phyloP scores from a whole-genome alignment of 2,113 vertebrate genomes.

The Ochotona princeps region DNA sequence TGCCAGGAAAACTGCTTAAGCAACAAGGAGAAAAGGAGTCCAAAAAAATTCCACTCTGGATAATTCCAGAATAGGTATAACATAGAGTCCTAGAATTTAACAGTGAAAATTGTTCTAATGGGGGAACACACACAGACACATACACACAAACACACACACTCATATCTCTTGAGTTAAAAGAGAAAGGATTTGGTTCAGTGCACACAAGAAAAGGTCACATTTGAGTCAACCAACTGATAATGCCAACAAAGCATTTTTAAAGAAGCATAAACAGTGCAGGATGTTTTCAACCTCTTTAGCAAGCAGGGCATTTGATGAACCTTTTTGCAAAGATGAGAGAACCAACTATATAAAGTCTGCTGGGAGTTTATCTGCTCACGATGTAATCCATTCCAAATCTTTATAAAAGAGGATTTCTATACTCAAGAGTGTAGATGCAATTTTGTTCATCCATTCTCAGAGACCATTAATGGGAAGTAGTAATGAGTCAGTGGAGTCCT shows the following conservation, averaged over 20 bases:
- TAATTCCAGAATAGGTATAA: slow-evolving; percentile 43
- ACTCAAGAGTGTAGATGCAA: slow-evolving; percentile 22
- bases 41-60: slow-evolving; percentile 58
- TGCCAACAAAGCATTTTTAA: slow-evolving; percentile 61
- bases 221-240: slow-evolving; percentile 69
- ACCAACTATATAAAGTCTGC: slow-evolving; percentile 62
- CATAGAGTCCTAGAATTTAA: slow-evolving; percentile 37
- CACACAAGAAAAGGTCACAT: slow-evolving; percentile 65
- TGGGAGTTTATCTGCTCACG: slow-evolving; percentile 12
- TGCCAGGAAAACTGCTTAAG: slow-evolving; percentile 29
- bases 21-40: slow-evolving; percentile 29
- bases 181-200: slow-evolving; percentile 57
- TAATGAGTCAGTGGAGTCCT: slow-evolving; percentile 41
- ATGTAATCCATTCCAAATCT: slow-evolving; percentile 54
- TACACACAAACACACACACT: slow-evolving; percentile 6
- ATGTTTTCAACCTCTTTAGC: slow-evolving; percentile 58
- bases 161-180: slow-evolving; percentile 39
- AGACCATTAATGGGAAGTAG: slow-evolving; percentile 52
- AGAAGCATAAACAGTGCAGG: slow-evolving; percentile 52
- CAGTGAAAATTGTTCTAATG: slow-evolving; percentile 9
- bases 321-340: slow-evolving; percentile 69
- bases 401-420: slow-evolving; percentile 51
- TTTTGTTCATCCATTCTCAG: slow-evolving; percentile 65
- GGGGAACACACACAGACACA: not conserved
- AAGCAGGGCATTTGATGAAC: slow-evolving; percentile 67